Conservation (phyloP, 1,140 invertebrate species). For the Brachionus manjavacas region DNA sequence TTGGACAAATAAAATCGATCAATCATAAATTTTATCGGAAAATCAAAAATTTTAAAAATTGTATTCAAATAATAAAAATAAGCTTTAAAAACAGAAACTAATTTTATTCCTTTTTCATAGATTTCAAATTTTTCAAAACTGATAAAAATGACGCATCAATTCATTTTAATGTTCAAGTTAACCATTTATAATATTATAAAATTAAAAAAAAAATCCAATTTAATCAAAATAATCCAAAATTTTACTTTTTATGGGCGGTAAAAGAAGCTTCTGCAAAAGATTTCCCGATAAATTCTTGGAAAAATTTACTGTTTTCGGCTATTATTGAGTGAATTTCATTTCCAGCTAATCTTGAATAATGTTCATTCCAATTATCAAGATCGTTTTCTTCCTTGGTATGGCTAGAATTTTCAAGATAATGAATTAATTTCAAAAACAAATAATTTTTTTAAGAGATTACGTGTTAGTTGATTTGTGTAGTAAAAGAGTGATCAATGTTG, state of each 20-base stretch:
- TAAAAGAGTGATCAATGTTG: conserved; percentile 15
- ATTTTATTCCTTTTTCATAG: no score
- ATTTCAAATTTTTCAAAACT: no score
- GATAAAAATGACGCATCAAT: no score
- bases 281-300: conserved; percentile 38
- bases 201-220: not conserved
- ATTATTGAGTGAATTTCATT: conserved; percentile 42
- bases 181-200: no score
- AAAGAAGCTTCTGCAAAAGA: conserved; percentile 8
- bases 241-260: conserved; percentile 36
- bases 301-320: conserved; percentile 36
- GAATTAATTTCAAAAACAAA: not conserved
- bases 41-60: no score
- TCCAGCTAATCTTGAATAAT: conserved; percentile 22
- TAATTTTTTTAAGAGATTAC: not conserved
- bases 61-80: no score
- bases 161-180: no score
- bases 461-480: conserved; percentile 31
- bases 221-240: no score
- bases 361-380: conserved; percentile 36
- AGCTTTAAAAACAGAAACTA: no score
- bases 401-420: not conserved
- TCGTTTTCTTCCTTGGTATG: not conserved
- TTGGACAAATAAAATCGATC: no score
- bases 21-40: no score